These are phyloP conservation scores for Zonotrichia albicollis DNA, from an alignment of 2,797 vertebrate species.

Conservation along the genomic window DNA sequence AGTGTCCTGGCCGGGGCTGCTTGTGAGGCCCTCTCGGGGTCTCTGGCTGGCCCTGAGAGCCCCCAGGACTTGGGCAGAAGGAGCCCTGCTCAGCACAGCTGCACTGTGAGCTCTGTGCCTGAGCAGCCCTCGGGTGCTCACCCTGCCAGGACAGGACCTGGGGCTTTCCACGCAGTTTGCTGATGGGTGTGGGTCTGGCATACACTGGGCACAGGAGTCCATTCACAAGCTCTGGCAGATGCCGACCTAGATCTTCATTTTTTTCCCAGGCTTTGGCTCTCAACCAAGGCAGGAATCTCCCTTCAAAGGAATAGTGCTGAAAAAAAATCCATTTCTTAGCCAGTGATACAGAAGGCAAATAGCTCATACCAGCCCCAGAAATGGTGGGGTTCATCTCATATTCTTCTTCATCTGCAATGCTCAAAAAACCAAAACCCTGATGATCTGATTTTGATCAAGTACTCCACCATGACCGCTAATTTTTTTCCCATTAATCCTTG, in stretches of 20 bases:
- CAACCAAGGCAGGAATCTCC: neutral
- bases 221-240: neutral
- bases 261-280: neutral
- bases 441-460: neutral
- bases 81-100: neutral
- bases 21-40: accelerated
- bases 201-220: accelerated
- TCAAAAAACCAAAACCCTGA: neutral
- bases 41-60: neutral
- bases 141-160: neutral
- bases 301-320: neutral
- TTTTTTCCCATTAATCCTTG: neutral
- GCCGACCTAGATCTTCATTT: neutral
- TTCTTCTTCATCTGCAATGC: neutral
- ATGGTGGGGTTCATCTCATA: neutral
- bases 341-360: neutral
- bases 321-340: neutral
- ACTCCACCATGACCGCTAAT: neutral
- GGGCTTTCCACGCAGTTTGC: neutral
- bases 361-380: neutral
- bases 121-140: neutral
- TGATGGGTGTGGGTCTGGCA: neutral
- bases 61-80: neutral
- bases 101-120: neutral
- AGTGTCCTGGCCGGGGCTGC: neutral